Evolutionary conservation across 2,797 vertebrate genomes (phyloP).

Genomic region (Chelon auratus): DNA sequence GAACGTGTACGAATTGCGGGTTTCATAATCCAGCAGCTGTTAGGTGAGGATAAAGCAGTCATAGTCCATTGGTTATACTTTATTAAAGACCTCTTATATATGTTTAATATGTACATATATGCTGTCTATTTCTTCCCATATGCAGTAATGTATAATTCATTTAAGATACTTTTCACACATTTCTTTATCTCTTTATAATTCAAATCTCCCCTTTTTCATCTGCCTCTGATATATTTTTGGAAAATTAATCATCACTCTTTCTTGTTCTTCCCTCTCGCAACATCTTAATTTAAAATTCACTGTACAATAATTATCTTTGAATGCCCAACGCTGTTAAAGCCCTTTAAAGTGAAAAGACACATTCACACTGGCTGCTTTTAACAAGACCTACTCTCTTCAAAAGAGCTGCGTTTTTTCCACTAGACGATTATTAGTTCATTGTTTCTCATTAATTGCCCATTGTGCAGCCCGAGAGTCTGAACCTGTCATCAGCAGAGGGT

Average conservation of each 20-base stretch:
- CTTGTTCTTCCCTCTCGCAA: conserved; percentile 23
- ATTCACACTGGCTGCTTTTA: conserved; percentile 41
- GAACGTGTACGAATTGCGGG: conserved; percentile 87
- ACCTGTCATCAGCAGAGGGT: conserved; percentile 38
- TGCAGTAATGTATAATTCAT: conserved; percentile 38
- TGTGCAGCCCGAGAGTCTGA: conserved; percentile 34
- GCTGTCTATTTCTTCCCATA: conserved; percentile 15
- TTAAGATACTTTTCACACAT: conserved; percentile 6
- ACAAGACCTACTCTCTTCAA: conserved; percentile 31
- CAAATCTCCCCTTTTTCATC: conserved; percentile 19
- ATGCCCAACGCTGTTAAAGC: conserved; percentile 23
- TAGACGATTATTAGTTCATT: conserved; percentile 60
- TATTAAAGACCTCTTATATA: conserved; percentile 29
- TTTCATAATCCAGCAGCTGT: conserved; percentile 90
- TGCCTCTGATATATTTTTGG: conserved; percentile 11
- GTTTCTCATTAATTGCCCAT: conserved; percentile 52
- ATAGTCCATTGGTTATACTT: conserved; percentile 6
- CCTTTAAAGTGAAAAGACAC: conserved; percentile 36
- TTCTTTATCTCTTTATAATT: conserved; percentile 18
- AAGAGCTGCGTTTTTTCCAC: conserved; percentile 41
- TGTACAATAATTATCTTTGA: conserved; percentile 50
- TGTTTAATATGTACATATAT: conserved; percentile 36
- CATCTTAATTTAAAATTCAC: conserved; percentile 37
- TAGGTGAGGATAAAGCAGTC: conserved; percentile 17
- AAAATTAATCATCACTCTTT: conserved; percentile 16